Evolutionary conservation across 2,888 invertebrate genomes (phyloP), one percentile per base, ranked within the genome.

Genomic region (Drosophila cognata): DNA sequence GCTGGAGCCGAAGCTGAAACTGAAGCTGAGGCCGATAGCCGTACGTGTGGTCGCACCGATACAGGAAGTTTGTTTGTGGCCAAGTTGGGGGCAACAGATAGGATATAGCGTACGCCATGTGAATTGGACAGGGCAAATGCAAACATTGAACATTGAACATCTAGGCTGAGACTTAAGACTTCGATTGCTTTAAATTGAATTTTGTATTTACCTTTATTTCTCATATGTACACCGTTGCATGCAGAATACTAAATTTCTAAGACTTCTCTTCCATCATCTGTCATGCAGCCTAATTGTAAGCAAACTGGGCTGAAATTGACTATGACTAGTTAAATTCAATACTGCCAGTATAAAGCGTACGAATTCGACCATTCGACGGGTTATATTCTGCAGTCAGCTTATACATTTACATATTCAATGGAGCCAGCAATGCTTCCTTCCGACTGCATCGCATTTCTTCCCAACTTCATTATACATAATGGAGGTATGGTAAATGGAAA

Each of bases 41-140:
- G 79, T 76, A 77, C 78, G 79, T 79, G 81, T 65, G 78, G 66
- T 74, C 68, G 67, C 85, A 84, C 87, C 84, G 88, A 89, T 87
- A 89, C 88, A 85, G 88, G 88, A 84, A 84, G 84, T 89, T 84
- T 84, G 89, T 84, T 84, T 87, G 84, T 71, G 89, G 84, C 84
- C 84, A 79, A 76, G 73, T 74, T 82, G 82, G 61, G 52, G 58
- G 43, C 55, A 10, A 2, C 51, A 67, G 70, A 70, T 79, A 73
- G 71, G 77, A 79, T 25, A 46, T 46, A 25, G 60, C 79, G 73
- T 79, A 79, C 81, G 78, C 81, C 52, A 69, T 72, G 57, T 63
- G 79, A 50, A 65, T 72, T 56, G 66, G n/a, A 43, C 25, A 28
- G 51, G 18, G 25, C 4, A 36, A 36, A 21, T 21, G 55, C 36